Percentiles rank a stretch among this genome's conserved stretches.
These are phyloP conservation scores for Pasiphila rectangulata DNA, from an alignment of 2,888 invertebrate species.

Conservation along the genomic window DNA sequence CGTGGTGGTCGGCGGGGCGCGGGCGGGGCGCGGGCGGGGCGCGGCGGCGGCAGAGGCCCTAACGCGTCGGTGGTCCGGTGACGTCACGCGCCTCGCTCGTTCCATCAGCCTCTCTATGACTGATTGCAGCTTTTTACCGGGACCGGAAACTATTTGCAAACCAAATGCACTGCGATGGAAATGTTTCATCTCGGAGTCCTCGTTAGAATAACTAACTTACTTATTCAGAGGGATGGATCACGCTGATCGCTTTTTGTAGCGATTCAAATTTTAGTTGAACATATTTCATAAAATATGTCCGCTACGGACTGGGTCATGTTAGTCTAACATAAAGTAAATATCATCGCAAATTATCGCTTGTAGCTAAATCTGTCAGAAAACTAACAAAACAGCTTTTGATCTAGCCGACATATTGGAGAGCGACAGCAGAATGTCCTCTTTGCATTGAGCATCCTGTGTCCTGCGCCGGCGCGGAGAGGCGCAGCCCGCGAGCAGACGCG, in stretches of 20 bases:
- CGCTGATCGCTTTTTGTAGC: not conserved
- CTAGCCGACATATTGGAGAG: too few species aligned
- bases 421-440: not conserved
- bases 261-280: too few species aligned
- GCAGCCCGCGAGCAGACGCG: not conserved
- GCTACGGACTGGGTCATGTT: too few species aligned
- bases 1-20: too few species aligned
- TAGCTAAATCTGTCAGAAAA: too few species aligned
- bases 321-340: too few species aligned
- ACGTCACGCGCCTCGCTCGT: not conserved
- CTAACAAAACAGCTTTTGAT: too few species aligned
- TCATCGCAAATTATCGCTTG: too few species aligned
- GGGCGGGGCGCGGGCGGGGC: not conserved
- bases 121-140: slow-evolving; percentile 18
- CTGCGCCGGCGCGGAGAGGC: not conserved
- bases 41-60: too few species aligned
- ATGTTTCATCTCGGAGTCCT: slow-evolving; percentile 16
- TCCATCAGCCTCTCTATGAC: slow-evolving; percentile 21
- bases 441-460: not conserved
- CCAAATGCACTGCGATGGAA: slow-evolving; percentile 22
- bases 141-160: slow-evolving; percentile 30
- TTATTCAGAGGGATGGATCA: not conserved
- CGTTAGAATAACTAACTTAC: slow-evolving; percentile 1
- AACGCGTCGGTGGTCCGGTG: too few species aligned
- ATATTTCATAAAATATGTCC: too few species aligned